Conservation (phyloP, 2,113 vertebrate species). For the Elaphurus davidianus region DNA sequence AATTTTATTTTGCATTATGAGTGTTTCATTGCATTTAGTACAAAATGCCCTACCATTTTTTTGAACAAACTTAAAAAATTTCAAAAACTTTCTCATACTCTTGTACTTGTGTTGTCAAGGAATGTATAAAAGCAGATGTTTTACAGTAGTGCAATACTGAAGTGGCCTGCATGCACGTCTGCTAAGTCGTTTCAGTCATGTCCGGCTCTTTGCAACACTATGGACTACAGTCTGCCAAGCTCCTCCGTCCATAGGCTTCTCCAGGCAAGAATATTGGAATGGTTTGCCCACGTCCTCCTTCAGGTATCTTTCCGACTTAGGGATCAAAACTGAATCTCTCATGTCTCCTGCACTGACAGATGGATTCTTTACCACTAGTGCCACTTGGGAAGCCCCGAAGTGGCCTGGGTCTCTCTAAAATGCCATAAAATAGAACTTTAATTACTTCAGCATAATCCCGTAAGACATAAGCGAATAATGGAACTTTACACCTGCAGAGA, state of each 20-base stretch:
- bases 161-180: neutral
- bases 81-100: neutral
- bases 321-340: neutral
- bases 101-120: neutral
- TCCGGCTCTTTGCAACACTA: neutral
- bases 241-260: neutral
- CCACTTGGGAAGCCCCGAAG: neutral
- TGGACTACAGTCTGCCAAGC: neutral
- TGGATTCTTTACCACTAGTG: neutral
- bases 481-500: neutral
- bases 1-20: neutral
- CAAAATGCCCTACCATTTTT: neutral
- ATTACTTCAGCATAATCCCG: neutral
- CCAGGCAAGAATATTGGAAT: neutral
- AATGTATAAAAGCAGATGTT: neutral
- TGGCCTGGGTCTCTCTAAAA: neutral
- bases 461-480: neutral
- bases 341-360: neutral
- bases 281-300: neutral
- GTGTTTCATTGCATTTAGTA: neutral
- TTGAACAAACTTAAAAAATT: neutral
- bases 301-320: neutral
- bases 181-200: neutral
- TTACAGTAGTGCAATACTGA: neutral
- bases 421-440: neutral